phyloP scores from a whole-genome alignment of 2,888 invertebrate species.

The Scrobipalpa costella region DNA sequence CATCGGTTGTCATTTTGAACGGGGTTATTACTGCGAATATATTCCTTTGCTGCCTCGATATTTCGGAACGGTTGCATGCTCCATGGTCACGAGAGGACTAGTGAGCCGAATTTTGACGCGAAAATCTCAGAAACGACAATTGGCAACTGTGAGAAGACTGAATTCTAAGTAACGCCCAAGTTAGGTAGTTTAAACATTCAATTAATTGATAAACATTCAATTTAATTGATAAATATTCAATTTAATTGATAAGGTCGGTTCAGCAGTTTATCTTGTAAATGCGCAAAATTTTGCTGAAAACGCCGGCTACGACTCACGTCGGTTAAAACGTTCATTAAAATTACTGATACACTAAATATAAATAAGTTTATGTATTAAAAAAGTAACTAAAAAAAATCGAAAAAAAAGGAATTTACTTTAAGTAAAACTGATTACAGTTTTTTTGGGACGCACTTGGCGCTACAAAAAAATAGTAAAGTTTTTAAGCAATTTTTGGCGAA shows the following conservation, averaged over 20 bases:
- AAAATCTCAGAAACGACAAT: no score
- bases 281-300: conserved; percentile 40
- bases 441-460: conserved; percentile 37
- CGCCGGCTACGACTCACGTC: conserved; percentile 42
- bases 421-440: conserved; percentile 50
- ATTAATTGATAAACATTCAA: conserved; percentile 48
- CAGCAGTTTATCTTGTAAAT: conserved; percentile 42
- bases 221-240: conserved; percentile 41
- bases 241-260: background rate
- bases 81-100: no score
- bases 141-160: background rate
- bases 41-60: no score
- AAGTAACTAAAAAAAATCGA: conserved; percentile 52
- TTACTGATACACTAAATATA: conserved; percentile 59
- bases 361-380: conserved; percentile 67
- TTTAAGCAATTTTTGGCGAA: background rate
- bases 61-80: no score
- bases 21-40: no score
- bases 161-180: conserved; percentile 37
- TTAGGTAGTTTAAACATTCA: conserved; percentile 58
- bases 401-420: conserved; percentile 51
- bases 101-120: no score
- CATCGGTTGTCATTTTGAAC: no score
- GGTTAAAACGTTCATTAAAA: conserved; percentile 57
- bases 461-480: background rate